Conservation (phyloP, 1,140 invertebrate genomes). For the Aradophagus sp. region DNA sequence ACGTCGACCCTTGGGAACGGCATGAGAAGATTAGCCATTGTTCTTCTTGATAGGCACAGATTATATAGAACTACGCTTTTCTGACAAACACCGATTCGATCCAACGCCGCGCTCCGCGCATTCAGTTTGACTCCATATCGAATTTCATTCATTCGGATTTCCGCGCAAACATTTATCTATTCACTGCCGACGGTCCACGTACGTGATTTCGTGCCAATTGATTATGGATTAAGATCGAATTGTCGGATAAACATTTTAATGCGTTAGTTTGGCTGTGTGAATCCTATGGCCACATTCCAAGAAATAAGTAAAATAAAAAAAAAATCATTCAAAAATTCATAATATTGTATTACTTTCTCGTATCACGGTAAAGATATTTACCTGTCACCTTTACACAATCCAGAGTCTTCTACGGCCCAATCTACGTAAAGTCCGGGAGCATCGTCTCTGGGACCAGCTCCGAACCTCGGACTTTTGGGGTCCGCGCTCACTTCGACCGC, state of each 20-base stretch:
- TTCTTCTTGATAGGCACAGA: constrained; percentile 63
- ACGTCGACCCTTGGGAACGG: constrained; percentile 68
- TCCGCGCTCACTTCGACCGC: constrained; percentile 81
- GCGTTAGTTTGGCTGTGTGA: no score
- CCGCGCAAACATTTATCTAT: no score
- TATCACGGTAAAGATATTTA: no score
- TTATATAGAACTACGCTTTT: constrained; percentile 53
- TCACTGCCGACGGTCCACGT: no score
- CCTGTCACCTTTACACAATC: constrained; percentile 85
- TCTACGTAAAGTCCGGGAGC: constrained; percentile 80
- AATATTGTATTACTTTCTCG: no score
- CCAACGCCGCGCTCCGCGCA: constrained; percentile 19
- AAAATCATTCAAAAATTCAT: no score
- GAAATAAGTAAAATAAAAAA: no score
- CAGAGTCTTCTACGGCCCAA: constrained; percentile 85
- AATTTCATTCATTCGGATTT: constrained; percentile 2
- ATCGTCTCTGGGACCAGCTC: constrained; percentile 76
- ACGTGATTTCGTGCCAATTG: no score
- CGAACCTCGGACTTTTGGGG: constrained; percentile 80
- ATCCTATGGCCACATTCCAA: no score
- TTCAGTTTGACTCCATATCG: constrained; percentile 10
- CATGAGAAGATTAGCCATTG: constrained; percentile 70
- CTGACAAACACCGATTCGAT: constrained; percentile 45
- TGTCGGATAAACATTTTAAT: no score
- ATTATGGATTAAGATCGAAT: no score